A percentile compares a stretch with the other conserved stretches of the same genome.
Conservation (phyloP, 2,113 vertebrate genomes). For the Piaya cayana region DNA sequence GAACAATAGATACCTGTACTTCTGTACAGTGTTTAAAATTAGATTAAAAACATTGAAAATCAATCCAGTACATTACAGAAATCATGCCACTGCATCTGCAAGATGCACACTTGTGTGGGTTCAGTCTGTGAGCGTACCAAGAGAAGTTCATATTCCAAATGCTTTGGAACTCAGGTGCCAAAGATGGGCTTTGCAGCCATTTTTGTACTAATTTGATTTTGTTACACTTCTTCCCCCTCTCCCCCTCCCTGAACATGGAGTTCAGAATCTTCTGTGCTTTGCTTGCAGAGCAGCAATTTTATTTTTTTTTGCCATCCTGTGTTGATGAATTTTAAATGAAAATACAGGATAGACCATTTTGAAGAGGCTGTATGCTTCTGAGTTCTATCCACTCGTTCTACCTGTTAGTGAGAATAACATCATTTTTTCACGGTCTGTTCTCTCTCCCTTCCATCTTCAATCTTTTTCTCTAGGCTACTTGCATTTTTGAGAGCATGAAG, state of each 20-base stretch:
- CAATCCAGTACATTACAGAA: not conserved
- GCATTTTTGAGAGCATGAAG: not conserved
- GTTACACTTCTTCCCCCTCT: not conserved
- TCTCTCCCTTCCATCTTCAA: not conserved
- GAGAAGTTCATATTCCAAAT: not conserved
- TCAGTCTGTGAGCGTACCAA: not conserved
- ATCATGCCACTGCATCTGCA: not conserved
- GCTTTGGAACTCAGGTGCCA: not conserved
- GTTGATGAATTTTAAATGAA: not conserved
- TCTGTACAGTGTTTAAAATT: not conserved
- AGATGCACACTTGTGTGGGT: not conserved
- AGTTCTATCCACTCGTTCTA: not conserved
- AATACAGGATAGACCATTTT: not conserved
- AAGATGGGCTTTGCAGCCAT: not conserved
- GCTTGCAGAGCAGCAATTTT: not conserved
- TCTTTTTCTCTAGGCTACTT: not conserved
- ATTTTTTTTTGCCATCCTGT: not conserved
- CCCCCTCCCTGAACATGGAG: not conserved
- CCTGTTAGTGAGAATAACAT: not conserved
- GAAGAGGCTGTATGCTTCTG: not conserved
- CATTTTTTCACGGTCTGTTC: not conserved
- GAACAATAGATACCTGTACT: not conserved
- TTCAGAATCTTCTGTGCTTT: not conserved
- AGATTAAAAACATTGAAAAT: not conserved
- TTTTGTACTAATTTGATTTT: not conserved